A percentile compares a stretch with the other conserved stretches of the same genome.
These are phyloP conservation scores for Chloroclysta siterata DNA, from an alignment of 2,888 invertebrate genomes.

Conservation along the genomic window DNA sequence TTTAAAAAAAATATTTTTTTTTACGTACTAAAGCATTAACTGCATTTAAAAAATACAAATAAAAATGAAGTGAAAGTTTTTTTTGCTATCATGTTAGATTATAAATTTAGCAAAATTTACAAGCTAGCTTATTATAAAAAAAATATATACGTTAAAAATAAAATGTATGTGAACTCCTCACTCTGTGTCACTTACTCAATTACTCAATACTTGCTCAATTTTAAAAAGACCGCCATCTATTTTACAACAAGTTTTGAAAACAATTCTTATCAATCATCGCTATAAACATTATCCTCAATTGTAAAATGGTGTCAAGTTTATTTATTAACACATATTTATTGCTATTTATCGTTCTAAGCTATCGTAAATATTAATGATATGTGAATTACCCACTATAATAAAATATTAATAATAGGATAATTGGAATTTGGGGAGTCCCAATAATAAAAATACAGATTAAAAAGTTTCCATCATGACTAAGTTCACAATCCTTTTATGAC, in stretches of 20 bases:
- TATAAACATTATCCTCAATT: background rate
- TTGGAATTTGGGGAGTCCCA: background rate
- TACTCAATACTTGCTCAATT: no score
- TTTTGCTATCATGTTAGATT: no score
- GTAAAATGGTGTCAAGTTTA: conserved; percentile 4
- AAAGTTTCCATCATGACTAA: background rate
- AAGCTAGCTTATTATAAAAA: no score
- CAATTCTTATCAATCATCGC: background rate
- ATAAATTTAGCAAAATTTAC: no score
- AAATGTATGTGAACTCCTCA: no score
- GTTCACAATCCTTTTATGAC: background rate
- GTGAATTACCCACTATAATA: conserved; percentile 5
- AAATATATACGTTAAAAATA: no score
- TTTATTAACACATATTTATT: background rate
- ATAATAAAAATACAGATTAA: background rate
- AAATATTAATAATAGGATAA: background rate
- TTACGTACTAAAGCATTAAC: no score
- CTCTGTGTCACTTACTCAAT: no score
- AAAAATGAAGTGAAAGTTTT: no score
- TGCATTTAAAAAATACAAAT: no score
- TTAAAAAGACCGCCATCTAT: background rate
- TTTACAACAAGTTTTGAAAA: background rate
- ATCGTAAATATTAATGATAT: conserved; percentile 4
- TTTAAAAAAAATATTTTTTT: no score
- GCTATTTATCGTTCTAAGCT: background rate